A percentile compares a stretch with the other conserved stretches of the same genome.
phyloP scores from a whole-genome alignment of 2,797 vertebrate species.

The Paratrypauchen microcephalus region DNA sequence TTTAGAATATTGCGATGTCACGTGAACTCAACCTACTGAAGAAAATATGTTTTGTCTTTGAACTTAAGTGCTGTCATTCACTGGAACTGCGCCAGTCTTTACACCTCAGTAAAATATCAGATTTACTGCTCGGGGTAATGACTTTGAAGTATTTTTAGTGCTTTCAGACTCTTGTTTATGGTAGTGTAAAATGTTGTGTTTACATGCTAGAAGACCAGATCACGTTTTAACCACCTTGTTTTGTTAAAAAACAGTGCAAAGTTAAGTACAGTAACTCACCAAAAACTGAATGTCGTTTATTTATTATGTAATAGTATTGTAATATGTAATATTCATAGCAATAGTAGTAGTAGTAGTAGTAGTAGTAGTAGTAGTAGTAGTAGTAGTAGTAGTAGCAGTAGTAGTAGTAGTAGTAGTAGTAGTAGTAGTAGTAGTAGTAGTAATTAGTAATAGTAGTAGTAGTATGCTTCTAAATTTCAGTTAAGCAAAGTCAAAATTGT shows the following conservation, averaged over 20 bases:
- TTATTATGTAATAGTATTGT: too few species aligned
- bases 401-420: too few species aligned
- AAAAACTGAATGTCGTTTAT: background rate
- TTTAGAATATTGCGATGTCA: background rate
- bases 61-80: background rate
- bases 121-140: background rate
- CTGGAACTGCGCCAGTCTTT: slow-evolving; percentile 1
- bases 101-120: background rate
- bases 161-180: slow-evolving; percentile 4
- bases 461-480: too few species aligned
- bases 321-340: too few species aligned
- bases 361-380: too few species aligned
- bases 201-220: background rate
- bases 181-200: slow-evolving; percentile 1
- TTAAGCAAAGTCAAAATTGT: background rate
- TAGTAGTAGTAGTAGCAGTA: too few species aligned
- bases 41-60: background rate
- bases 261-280: background rate
- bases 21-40: background rate
- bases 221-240: background rate
- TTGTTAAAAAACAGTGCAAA: background rate
- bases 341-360: too few species aligned
- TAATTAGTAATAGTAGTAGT: too few species aligned
- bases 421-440: too few species aligned
- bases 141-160: background rate